Percentiles rank a stretch among this genome's conserved stretches.
phyloP scores from a whole-genome alignment of 1,140 invertebrate genomes.

The Drosophila pallidifrons region DNA sequence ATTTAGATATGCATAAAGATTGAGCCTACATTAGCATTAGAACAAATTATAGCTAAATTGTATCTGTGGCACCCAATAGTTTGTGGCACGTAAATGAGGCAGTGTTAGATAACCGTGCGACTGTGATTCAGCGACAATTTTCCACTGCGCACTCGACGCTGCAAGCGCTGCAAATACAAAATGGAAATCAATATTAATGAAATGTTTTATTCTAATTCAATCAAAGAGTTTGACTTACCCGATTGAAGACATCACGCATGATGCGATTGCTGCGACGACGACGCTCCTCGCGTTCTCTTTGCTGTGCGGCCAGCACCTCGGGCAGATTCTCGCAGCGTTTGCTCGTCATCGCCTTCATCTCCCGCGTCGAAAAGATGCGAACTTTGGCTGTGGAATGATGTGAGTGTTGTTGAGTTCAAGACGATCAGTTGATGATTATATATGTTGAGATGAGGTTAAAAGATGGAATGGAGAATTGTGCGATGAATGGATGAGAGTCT shows the following conservation, averaged over 20 bases:
- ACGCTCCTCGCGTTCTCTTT: constrained; percentile 57
- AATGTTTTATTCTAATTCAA: not conserved
- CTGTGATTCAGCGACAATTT: constrained; percentile 79
- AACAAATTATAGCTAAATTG: constrained; percentile 1
- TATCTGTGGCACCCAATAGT: not conserved
- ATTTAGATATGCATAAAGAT: not conserved
- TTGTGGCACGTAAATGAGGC: not conserved
- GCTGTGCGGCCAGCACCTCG: constrained; percentile 67
- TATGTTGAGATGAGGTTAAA: too few relatives aligned
- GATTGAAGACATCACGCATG: constrained; percentile 78
- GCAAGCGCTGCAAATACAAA: constrained; percentile 64
- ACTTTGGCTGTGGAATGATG: constrained; percentile 53
- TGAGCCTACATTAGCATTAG: constrained; percentile 11
- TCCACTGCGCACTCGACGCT: constrained; percentile 69
- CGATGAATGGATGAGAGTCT: too few relatives aligned
- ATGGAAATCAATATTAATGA: too few relatives aligned
- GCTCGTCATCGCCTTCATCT: constrained; percentile 81
- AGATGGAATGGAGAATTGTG: too few relatives aligned
- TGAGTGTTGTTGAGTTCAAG: not conserved
- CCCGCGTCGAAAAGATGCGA: constrained; percentile 67
- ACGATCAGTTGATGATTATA: constrained; percentile 1
- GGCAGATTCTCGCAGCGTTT: constrained; percentile 69
- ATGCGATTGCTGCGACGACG: constrained; percentile 70
- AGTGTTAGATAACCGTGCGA: constrained; percentile 67
- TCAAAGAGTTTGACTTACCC: constrained; percentile 37